Evolutionary conservation across 2,888 invertebrate genomes (phyloP), one percentile per base, ranked within the genome.

Genomic region (Petrophora chlorosata): DNA sequence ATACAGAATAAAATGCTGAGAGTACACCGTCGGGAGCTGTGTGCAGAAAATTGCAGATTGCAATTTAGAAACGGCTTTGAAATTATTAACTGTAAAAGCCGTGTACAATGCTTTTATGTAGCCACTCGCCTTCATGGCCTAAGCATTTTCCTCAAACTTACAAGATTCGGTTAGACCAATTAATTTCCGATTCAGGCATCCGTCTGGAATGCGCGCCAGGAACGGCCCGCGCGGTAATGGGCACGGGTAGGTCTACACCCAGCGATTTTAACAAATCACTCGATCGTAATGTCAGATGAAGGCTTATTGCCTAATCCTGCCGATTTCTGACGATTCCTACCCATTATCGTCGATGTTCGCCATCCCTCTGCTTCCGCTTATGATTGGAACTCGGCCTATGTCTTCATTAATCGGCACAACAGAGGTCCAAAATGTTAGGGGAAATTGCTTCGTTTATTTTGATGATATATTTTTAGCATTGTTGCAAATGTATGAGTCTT

Each of bases 201-300:
- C 57, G 66, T 56, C 59, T 54, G 66, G 61, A 65, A 71, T 67
- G 73, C 73, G 67, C 68, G 39, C 44, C 32, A 36, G 14, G 38
- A 22, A 13, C 43, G 39, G 32, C 41, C 28, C 46, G 28, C 51
- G 53, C 49, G 53, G 58, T 35, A n/a, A n/a, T n/a, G n/a, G n/a
- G n/a, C n/a, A n/a, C n/a, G n/a, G n/a, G n/a, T n/a, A n/a, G n/a
- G 44, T 38, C 68, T 67, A 67, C 65, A 66, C 67, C 64, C 67
- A 42, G 56, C 67, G 69, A 74, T 77, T 79, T 79, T 77, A 81
- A 85, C 77, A 78, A 84, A 86, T 79, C 74, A 72, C 80, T 79
- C 75, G 74, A 82, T 79, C 65, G 74, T 73, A 70, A 61, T 70
- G 67, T 64, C 62, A 50, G 72, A 57, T 70, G 66, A 60, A 76